phyloP scores from a whole-genome alignment of 2,888 invertebrate species.

The Mythimna impura region DNA sequence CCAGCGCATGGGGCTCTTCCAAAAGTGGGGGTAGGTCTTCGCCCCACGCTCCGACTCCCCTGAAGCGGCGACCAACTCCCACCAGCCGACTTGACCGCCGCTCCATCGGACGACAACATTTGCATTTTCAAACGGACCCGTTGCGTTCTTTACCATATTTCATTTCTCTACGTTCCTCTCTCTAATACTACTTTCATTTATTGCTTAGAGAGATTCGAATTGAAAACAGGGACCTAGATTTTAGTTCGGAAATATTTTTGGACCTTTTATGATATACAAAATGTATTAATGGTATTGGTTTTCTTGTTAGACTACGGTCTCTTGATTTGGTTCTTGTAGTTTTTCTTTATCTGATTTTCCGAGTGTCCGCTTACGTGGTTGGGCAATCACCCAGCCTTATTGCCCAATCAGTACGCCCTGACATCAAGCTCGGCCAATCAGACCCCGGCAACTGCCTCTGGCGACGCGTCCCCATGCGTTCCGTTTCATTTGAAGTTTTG shows the following conservation, averaged over 20 bases:
- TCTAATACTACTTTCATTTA: constrained; percentile 61
- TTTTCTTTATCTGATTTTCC: constrained; percentile 81
- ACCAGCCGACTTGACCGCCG: constrained; percentile 86
- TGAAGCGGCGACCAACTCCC: constrained; percentile 83
- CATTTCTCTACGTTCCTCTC: constrained; percentile 58
- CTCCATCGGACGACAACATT: constrained; percentile 84
- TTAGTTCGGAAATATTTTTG: constrained; percentile 87
- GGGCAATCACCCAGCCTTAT: constrained; percentile 94
- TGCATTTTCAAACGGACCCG: constrained; percentile 83
- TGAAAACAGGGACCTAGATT: constrained; percentile 88
- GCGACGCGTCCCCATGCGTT: constrained; percentile 77
- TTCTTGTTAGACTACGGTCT: constrained; percentile 60
- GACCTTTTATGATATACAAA: constrained; percentile 83
- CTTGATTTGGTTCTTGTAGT: constrained; percentile 62
- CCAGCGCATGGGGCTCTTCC: constrained; percentile 96
- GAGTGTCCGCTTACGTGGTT: constrained; percentile 92
- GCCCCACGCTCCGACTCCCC: constrained; percentile 68
- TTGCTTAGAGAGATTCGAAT: constrained; percentile 77
- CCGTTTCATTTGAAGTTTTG: constrained; percentile 69
- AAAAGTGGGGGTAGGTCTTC: constrained; percentile 93
- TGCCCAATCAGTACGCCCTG: constrained; percentile 91
- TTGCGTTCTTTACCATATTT: constrained; percentile 79
- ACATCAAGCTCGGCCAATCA: constrained; percentile 83
- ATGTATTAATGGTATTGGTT: constrained; percentile 71
- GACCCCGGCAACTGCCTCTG: constrained; percentile 80